Percentiles rank a stretch among this genome's conserved stretches.
phyloP scores from a whole-genome alignment of 1,140 invertebrate genomes.

The Drosophila virilis region DNA sequence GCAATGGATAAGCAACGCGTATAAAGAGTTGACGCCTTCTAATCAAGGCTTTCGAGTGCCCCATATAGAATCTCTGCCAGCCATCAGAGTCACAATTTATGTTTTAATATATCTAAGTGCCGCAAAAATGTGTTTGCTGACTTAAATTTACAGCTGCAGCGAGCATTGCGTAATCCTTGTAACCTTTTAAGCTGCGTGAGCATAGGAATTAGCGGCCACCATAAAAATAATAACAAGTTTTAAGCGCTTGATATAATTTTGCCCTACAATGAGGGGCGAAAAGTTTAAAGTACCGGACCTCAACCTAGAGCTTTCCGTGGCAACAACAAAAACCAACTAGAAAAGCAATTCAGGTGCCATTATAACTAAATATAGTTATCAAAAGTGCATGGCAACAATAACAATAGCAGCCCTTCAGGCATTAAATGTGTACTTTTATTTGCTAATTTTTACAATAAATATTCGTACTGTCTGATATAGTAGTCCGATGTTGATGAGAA shows the following conservation, averaged over 20 bases:
- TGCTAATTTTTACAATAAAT: background rate
- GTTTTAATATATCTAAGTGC: background rate
- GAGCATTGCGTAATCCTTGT: background rate
- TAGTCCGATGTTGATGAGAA: too few relatives aligned
- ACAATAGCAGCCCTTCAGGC: constrained; percentile 2
- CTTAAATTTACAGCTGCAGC: background rate
- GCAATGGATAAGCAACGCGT: constrained; percentile 2
- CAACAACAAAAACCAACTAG: constrained; percentile 9
- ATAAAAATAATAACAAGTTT: background rate
- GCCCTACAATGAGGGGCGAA: background rate
- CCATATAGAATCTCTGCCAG: constrained; percentile 5
- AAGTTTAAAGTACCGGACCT: background rate
- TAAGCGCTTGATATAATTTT: background rate
- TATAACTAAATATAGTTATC: constrained; percentile 48
- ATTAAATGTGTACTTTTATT: background rate
- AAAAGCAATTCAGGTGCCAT: constrained; percentile 41
- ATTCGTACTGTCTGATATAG: too few relatives aligned
- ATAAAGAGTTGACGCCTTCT: constrained; percentile 23
- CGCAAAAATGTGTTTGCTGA: background rate
- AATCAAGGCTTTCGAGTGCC: background rate
- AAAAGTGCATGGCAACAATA: constrained; percentile 23
- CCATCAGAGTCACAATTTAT: background rate
- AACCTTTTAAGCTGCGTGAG: background rate
- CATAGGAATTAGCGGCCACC: background rate
- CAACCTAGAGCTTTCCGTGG: background rate